These are phyloP conservation scores for Cossypha dichroa DNA, from an alignment of 2,797 vertebrate species.

Conservation along the genomic window DNA sequence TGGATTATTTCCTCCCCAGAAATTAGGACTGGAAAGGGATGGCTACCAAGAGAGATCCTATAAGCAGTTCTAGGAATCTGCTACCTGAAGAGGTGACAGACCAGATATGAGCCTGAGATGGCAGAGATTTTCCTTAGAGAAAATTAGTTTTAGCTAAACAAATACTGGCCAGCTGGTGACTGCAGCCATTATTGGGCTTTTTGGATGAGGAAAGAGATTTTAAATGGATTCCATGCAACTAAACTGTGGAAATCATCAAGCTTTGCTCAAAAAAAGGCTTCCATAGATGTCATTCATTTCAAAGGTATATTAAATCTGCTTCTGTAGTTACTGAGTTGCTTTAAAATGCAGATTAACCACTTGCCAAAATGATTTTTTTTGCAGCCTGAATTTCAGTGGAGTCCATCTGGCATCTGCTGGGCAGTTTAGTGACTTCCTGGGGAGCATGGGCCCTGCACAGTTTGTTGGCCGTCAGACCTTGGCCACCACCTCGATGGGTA, in stretches of 20 bases:
- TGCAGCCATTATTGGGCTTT: neutral
- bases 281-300: neutral
- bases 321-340: neutral
- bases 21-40: neutral
- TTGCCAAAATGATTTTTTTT: slow-evolving; percentile 47
- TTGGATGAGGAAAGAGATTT: neutral
- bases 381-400: slow-evolving; percentile 96
- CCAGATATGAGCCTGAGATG: neutral
- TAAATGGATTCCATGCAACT: neutral
- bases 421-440: slow-evolving; percentile 88
- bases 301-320: neutral
- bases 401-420: slow-evolving; percentile 91
- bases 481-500: slow-evolving; percentile 89
- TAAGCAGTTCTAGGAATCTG: neutral
- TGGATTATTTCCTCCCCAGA: neutral
- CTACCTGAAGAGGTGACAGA: neutral
- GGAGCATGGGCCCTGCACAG: slow-evolving; percentile 89
- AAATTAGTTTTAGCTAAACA: neutral
- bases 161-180: neutral
- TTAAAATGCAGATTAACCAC: slow-evolving; percentile 25
- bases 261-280: neutral
- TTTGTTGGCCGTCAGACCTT: slow-evolving; percentile 89
- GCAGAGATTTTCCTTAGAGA: neutral
- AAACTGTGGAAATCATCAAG: neutral
- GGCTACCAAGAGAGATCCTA: neutral